Conservation (phyloP, 2,797 vertebrate genomes). For the Manis crassicaudata region DNA sequence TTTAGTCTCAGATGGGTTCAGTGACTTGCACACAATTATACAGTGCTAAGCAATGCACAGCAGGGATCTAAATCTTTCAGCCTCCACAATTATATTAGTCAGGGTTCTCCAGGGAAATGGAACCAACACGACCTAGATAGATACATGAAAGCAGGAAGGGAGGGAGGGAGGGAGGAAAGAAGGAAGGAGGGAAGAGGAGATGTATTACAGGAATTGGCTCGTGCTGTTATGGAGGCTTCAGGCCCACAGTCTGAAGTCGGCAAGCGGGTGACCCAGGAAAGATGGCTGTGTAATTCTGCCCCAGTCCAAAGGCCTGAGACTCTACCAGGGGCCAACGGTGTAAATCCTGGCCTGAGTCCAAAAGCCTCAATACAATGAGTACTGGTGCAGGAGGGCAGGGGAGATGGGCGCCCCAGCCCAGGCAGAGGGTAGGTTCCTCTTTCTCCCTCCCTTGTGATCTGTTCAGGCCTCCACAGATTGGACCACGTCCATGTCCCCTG, state of each 20-base stretch:
- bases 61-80: not conserved
- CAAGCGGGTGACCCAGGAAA: too few relatives aligned
- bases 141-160: too few relatives aligned
- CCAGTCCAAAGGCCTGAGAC: too few relatives aligned
- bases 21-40: not conserved
- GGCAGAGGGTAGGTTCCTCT: not conserved
- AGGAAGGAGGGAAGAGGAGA: too few relatives aligned
- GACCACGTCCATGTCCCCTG: not conserved
- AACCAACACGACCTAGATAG: too few relatives aligned
- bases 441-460: not conserved
- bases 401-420: fast-evolving
- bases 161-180: too few relatives aligned
- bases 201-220: not conserved
- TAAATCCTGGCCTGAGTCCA: not conserved
- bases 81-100: not conserved
- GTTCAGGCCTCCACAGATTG: not conserved
- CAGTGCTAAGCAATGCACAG: not conserved
- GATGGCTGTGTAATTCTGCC: fast-evolving
- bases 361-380: not conserved
- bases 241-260: too few relatives aligned
- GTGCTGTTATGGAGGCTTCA: not conserved
- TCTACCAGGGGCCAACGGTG: fast-evolving
- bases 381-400: not conserved
- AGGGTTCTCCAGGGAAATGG: not conserved
- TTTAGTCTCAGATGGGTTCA: not conserved